Base-by-base conservation (phyloP, 2,888 invertebrate species). In the Oeneis ivallda region DNA sequence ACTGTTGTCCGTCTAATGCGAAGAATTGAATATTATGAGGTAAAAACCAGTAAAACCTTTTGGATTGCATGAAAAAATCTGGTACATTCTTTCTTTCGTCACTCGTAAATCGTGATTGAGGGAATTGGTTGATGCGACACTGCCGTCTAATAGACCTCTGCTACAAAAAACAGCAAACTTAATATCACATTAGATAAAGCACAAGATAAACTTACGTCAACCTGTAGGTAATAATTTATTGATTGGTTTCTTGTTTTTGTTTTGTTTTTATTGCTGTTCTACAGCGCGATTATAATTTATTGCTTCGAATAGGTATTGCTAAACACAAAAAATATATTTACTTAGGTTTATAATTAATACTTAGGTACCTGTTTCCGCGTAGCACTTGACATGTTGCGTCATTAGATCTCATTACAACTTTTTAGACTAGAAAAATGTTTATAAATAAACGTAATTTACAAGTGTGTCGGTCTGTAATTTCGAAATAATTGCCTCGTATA, bases 241-340 rank as follows among this genome's bases (percentile, higher is more conserved):
- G 9, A 47, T 47, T 47, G 15, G 17, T 47, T 47, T 17, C 15
- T 47, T 47, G 47, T 47, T 17, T 47, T 15, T n/a, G 7, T 47
- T 47, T 47, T 17, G 47, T 47, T 47, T 47, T 47, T 47, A 47
- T 1, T 11, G 26, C 49, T 19, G 10, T 47, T 47, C 11, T 50
- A 50, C 13, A 13, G 19, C 49, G 19, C 6, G 26, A 26, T 26
- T 26, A 26, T 47, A 26, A 26, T 50, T 26, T 26, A 26, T 50
- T 26, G 26, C 49, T 49, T 49, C 49, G 19, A 26, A 50, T 50
- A n/a, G n/a, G n/a, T n/a, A 26, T 50, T 50, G 19, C 19, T 26
- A 50, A 50, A 11, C 49, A 50, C 26, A 50, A 50, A 19, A 26
- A 50, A 50, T 50, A 8, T 13, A 49, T 11, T 17, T 49, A 26